Conservation (phyloP, 2,113 vertebrate species). For the Speoplatyrhinus poulsoni region DNA sequence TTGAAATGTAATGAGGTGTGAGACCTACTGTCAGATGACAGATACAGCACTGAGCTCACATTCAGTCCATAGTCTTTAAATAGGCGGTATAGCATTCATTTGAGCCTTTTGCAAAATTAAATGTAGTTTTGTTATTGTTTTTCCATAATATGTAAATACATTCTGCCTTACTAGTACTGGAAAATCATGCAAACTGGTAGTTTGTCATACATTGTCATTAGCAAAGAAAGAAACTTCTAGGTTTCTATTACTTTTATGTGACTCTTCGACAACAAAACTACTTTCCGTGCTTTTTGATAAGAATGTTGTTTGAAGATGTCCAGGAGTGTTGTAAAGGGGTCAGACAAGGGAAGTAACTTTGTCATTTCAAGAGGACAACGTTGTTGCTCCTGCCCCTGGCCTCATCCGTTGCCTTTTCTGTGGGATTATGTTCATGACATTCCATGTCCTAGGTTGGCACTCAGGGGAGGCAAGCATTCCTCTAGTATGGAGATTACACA, state of each 20-base stretch:
- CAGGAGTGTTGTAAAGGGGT: slow-evolving; percentile 38
- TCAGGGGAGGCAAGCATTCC: slow-evolving; percentile 10
- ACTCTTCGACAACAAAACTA: too few species aligned
- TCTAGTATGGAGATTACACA: slow-evolving; percentile 43
- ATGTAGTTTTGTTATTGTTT: not conserved
- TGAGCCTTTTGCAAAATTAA: too few species aligned
- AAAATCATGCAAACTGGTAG: too few species aligned
- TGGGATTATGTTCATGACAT: not conserved
- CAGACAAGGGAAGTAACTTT: slow-evolving; percentile 18
- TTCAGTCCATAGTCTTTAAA: too few species aligned
- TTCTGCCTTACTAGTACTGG: too few species aligned
- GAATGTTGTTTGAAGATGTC: not conserved
- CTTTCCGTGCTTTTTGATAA: too few species aligned
- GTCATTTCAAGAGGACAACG: not conserved
- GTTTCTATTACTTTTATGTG: too few species aligned
- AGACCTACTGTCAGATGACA: slow-evolving; percentile 36
- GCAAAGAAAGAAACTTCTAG: too few species aligned
- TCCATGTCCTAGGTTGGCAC: not conserved
- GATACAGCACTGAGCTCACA: not conserved
- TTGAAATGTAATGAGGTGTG: slow-evolving; percentile 72
- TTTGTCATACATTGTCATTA: too few species aligned
- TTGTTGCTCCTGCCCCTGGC: not conserved
- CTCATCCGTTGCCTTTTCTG: not conserved
- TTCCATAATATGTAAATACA: too few species aligned
- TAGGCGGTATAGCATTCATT: too few species aligned